Percentiles rank a stretch among this genome's conserved stretches.
These are phyloP conservation scores for Hyperopisus bebe DNA, from an alignment of 2,113 vertebrate species.

Conservation along the genomic window DNA sequence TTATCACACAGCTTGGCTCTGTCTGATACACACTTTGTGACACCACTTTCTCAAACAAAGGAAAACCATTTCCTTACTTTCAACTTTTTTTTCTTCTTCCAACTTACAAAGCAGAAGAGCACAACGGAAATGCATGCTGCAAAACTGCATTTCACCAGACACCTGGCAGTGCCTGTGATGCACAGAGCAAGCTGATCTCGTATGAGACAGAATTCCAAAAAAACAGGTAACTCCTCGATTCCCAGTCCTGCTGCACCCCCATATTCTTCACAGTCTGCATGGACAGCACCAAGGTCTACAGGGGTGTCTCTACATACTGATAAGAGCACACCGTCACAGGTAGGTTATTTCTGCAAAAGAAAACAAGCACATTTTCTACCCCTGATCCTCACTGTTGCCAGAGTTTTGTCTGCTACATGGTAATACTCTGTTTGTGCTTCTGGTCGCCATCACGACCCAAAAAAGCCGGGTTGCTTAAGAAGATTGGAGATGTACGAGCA, in stretches of 20 bases:
- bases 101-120: neutral
- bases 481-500: neutral
- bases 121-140: neutral
- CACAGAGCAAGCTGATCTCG: neutral
- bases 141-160: neutral
- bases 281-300: neutral
- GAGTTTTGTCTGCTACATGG: neutral
- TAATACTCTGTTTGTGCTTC: neutral
- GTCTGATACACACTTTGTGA: neutral
- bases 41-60: neutral
- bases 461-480: neutral
- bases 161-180: neutral
- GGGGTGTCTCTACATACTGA: neutral
- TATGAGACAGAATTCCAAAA: neutral
- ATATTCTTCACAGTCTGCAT: neutral
- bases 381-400: neutral
- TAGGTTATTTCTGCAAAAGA: neutral
- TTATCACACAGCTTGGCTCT: neutral
- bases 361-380: neutral
- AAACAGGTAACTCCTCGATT: neutral
- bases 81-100: neutral
- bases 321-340: neutral
- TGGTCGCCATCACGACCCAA: neutral
- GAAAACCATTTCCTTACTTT: neutral
- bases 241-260: neutral